Base-by-base conservation (phyloP, 1,140 invertebrate genomes). In the Prorops nasuta region DNA sequence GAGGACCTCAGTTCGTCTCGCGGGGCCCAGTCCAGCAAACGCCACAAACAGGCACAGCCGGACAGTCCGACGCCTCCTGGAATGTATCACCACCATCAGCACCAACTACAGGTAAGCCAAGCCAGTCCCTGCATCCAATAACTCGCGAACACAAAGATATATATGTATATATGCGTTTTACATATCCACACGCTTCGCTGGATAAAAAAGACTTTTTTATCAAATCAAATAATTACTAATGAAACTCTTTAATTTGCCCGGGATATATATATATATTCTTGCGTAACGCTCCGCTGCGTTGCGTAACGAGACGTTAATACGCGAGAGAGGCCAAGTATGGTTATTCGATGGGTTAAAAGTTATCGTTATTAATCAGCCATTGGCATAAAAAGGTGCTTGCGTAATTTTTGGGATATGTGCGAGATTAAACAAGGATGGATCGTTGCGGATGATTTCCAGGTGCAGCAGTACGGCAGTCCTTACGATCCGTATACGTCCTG, bases 1-100 rank as follows among this genome's bases (percentile, higher is more conserved):
- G 84, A 86, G 67, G 85, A 87, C 60, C 71, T 83, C 35, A 83
- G 83, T 56, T 80, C 81, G 38, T 78, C 80, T 49, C 65, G 75
- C 10, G 73, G 70, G 7, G 80, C 70, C 55, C 69, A 83, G 71
- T 60, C 76, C 62, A 67, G 66, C 76, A 67, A 79, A 58, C 64
- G 74, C 22, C 74, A 77, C 54, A 76, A 78, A 53, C 72, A 73
- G 52, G 51, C 65, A 4, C 72, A 76, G 32, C 71, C 74, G 35
- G 74, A 76, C 31, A 76, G 71, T 22, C 81, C 84, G 12, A 83
- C 80, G 44, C 81, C 83, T n/a, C 83, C 83, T 52, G 74, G 76
- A 42, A 80, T 83, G 65, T 83, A 83, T 62, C 78, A 76, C 54
- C 80, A 74, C 69, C 81, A 72, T 69, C 79, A 74, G 54, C 76